phyloP scores from a whole-genome alignment of 2,797 vertebrate species.

The Spatula clypeata region DNA sequence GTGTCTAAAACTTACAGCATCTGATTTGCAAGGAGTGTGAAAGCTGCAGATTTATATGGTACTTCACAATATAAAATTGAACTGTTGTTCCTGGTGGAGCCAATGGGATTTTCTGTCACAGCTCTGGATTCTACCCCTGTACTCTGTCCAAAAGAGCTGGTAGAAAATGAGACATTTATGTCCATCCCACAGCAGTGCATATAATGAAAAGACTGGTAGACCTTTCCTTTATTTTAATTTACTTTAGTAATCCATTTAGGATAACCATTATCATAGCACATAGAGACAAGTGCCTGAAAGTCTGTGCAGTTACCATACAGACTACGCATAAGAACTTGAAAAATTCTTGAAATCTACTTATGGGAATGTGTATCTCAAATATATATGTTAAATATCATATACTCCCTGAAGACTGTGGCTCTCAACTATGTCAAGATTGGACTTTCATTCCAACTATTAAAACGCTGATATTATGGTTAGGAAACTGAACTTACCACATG shows the following conservation, averaged over 20 bases:
- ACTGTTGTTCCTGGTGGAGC: background rate
- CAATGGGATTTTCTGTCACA: background rate
- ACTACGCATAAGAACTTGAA: background rate
- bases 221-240: background rate
- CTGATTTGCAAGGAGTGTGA: background rate
- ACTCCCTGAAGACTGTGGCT: background rate
- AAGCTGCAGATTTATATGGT: background rate
- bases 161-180: background rate
- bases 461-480: rapidly evolving
- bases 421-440: background rate
- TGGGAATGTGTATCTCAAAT: background rate
- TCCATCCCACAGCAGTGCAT: background rate
- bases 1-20: background rate
- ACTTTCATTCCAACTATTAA: background rate
- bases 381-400: background rate
- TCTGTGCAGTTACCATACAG: background rate
- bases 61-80: background rate
- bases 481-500: background rate
- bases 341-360: background rate
- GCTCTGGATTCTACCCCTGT: background rate
- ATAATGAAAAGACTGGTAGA: background rate
- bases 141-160: background rate
- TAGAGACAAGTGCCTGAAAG: background rate
- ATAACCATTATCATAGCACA: rapidly evolving
- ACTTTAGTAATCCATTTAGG: background rate